A percentile compares a stretch with the other conserved stretches of the same genome.
Conservation (phyloP, 2,888 invertebrate genomes). For the Hypomecis atomaria region DNA sequence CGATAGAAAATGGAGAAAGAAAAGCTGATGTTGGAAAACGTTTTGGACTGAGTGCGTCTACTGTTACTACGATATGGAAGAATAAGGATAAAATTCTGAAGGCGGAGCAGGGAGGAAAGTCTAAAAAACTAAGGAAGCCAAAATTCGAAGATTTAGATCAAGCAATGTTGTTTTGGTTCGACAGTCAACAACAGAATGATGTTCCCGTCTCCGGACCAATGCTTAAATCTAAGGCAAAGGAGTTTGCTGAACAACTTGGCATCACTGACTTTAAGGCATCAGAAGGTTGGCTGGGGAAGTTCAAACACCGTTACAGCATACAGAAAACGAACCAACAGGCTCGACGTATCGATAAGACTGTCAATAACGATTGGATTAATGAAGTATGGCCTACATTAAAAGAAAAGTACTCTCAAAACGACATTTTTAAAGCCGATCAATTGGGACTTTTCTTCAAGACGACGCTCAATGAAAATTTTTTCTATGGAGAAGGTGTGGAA, state of each 20-base stretch:
- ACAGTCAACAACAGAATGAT: neutral
- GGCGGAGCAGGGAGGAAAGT: neutral
- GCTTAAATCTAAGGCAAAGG: neutral
- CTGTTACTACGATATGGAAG: conserved; percentile 4
- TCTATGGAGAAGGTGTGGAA: neutral
- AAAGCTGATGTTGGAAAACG: conserved; percentile 1
- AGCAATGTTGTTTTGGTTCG: neutral
- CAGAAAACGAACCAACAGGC: neutral
- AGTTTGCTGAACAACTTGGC: neutral
- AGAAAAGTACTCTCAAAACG: neutral
- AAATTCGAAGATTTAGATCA: conserved; percentile 1
- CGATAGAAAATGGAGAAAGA: neutral
- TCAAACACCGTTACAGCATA: neutral
- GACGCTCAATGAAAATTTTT: neutral
- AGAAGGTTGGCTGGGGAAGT: conserved; percentile 4
- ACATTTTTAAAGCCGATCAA: neutral
- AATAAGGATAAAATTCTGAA: conserved; percentile 1
- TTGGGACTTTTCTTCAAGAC: neutral
- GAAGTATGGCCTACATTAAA: neutral
- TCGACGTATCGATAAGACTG: neutral
- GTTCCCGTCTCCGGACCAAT: neutral
- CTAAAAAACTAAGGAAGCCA: conserved; percentile 5
- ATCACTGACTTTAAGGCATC: neutral
- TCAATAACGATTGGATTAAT: neutral
- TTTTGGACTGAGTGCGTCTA: neutral